Evolutionary conservation across 2,888 invertebrate species (phyloP).

Genomic region (Parasteatoda lunata): DNA sequence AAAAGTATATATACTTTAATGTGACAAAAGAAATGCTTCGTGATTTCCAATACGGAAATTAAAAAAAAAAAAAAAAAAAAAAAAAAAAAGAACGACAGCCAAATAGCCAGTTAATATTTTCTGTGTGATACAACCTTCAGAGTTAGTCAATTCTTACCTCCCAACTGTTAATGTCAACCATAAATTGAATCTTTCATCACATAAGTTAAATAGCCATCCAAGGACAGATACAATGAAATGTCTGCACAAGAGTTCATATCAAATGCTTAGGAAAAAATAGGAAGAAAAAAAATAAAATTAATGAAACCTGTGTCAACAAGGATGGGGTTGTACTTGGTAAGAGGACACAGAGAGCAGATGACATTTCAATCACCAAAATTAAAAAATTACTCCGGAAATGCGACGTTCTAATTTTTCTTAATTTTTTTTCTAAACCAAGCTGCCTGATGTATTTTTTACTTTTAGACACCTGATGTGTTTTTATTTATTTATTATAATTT

Average conservation of each 20-base stretch:
- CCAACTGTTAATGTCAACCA: neutral
- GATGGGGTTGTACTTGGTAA: conserved; percentile 22
- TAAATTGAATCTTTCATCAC: neutral
- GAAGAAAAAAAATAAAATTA: neutral
- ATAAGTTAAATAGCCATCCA: neutral
- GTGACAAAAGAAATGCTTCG: too few relatives aligned
- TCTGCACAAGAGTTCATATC: neutral
- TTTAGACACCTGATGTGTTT: neutral
- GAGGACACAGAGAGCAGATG: conserved; percentile 18
- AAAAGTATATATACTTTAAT: too few relatives aligned
- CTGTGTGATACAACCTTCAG: neutral
- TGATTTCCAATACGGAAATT: too few relatives aligned
- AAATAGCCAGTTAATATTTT: neutral
- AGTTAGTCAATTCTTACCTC: neutral
- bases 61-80: neutral
- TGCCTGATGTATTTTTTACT: neutral
- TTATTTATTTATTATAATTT: neutral
- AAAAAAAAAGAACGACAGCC: neutral
- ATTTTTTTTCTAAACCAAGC: neutral
- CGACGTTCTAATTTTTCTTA: neutral
- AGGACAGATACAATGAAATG: neutral
- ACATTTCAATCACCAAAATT: conserved; percentile 36
- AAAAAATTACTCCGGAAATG: conserved; percentile 37
- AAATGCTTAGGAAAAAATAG: too few relatives aligned
- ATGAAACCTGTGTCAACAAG: conserved; percentile 1